Evolutionary conservation across 2,888 invertebrate species (phyloP), one percentile per base, ranked within the genome.

Genomic region (Drosophila atripex): DNA sequence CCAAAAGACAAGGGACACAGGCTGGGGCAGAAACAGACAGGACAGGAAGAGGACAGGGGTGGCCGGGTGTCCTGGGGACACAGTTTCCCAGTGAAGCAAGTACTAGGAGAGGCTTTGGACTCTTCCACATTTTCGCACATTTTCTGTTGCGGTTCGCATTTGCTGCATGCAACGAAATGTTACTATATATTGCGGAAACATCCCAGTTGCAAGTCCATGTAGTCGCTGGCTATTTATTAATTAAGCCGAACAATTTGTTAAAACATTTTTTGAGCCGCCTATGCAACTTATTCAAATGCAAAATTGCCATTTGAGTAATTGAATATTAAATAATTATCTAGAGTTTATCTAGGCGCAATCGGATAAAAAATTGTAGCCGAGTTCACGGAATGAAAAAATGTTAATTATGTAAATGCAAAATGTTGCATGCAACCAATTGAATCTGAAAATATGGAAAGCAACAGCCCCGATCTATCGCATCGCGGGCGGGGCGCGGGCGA

Each of bases 251-350:
- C 77, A 70, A 73, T 74, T 77, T 78, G 76, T 60, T 51, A 41
- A 60, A 55, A 59, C 35, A 35, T n/a, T 28, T 28, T 28, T 28
- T n/a, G n/a, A n/a, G 35, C 28, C 46, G 45, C 52, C 50, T 47
- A 78, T 79, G 35, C 28, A 50, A 50, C 52, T 52, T 47, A 78
- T 79, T 66, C 54, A 73, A 73, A 73, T 57, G 74, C 58, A 41
- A 58, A 77, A 77, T 61, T 84, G 51, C 60, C 23, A 43, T 73
- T 58, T 59, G 14, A 60, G 45, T 86, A 80, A 80, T 86, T 86
- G 80, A 80, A 77, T 68, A 75, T 61, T 43, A 55, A 58, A 65
- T 60, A 76, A 70, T 74, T 70, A 70, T 70, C 51, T 52, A 56
- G 52, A 39, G 52, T 53, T 60, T 49, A 43, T 69, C 49, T 53